Evolutionary conservation across 1,140 invertebrate genomes (phyloP).

Genomic region (Anastatus disparis): DNA sequence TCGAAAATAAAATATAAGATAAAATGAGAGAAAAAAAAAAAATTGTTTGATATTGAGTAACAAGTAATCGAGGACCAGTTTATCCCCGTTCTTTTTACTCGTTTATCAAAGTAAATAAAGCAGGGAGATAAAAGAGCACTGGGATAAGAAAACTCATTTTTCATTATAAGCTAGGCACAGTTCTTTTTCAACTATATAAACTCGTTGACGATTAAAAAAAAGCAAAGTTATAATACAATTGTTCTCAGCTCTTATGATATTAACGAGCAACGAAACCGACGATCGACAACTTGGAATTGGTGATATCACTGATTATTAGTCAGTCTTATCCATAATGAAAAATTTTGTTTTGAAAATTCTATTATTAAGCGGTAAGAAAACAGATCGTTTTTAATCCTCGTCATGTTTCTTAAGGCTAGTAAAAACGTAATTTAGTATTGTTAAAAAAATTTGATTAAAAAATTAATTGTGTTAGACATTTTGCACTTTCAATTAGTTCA

Average conservation of each 20-base stretch:
- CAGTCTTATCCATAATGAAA: neutral
- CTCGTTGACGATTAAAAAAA: neutral
- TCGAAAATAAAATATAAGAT: neutral
- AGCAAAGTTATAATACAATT: constrained; percentile 3
- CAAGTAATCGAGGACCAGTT: neutral
- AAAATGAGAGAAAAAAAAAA: neutral
- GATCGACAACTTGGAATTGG: constrained; percentile 1
- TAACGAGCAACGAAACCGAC: neutral
- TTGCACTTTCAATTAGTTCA: neutral
- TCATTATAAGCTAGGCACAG: neutral
- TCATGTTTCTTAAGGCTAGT: neutral
- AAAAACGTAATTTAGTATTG: neutral
- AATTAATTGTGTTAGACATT: neutral
- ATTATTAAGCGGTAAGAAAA: too few species aligned
- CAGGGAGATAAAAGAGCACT: constrained; percentile 6
- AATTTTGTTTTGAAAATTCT: too few species aligned
- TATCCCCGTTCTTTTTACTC: neutral
- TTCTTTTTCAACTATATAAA: neutral
- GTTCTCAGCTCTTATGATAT: neutral
- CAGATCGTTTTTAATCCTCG: too few species aligned
- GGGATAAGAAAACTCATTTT: neutral
- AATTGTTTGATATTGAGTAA: constrained; percentile 1
- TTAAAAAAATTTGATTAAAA: neutral
- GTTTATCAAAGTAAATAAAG: neutral
- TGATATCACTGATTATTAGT: neutral